Percentiles rank a stretch among this genome's conserved stretches.
Evolutionary conservation across 2,113 vertebrate genomes (phyloP).

Genomic region (Sprattus sprattus): DNA sequence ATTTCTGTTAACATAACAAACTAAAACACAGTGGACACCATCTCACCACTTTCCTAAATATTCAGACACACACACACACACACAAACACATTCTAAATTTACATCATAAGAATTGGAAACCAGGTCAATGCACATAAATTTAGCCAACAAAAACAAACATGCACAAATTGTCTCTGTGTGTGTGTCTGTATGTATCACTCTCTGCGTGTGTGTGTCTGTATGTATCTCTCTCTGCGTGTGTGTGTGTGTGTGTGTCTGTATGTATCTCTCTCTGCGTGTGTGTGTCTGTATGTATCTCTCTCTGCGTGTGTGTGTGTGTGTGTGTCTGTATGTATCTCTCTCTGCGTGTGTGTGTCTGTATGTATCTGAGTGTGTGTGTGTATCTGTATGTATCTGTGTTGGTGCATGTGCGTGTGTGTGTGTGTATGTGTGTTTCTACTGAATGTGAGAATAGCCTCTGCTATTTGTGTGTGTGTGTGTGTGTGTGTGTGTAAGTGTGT

Average conservation of each 20-base stretch:
- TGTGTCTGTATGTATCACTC: not conserved
- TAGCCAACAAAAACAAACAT: not conserved
- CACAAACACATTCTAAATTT: not conserved
- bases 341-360: not conserved
- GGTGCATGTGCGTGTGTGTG: no score
- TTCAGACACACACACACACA: not conserved
- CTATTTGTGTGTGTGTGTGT: no score
- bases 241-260: not conserved
- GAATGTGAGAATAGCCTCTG: no score
- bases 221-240: not conserved
- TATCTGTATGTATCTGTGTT: no score
- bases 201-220: not conserved
- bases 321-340: not conserved
- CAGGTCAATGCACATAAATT: not conserved
- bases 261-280: not conserved
- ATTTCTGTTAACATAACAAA: no score
- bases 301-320: not conserved
- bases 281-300: not conserved
- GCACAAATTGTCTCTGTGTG: not conserved
- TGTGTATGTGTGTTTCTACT: no score
- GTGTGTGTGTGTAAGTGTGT: no score
- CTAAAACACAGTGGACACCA: no score
- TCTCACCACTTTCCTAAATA: no score
- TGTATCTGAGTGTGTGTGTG: not conserved
- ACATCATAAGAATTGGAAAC: no score